phyloP scores from a whole-genome alignment of 2,888 invertebrate species.

The Euclidia mi region DNA sequence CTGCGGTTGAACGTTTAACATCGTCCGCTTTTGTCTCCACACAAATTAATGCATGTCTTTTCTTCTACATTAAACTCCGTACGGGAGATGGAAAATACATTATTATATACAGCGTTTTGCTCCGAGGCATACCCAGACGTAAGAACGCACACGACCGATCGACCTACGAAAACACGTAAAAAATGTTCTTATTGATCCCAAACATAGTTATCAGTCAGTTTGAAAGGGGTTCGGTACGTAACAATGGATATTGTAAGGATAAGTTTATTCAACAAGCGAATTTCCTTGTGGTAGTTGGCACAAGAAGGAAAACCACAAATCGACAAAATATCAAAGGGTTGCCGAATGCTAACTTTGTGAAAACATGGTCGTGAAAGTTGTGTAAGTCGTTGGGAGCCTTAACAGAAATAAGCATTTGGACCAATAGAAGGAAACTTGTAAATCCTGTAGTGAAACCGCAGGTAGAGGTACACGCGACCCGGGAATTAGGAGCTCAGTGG shows the following conservation, averaged over 20 bases:
- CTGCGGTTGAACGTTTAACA: constrained; percentile 73
- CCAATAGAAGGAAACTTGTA: constrained; percentile 85
- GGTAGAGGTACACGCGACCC: constrained; percentile 68
- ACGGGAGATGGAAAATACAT: constrained; percentile 28
- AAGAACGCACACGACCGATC: constrained; percentile 20
- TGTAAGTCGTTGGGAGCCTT: constrained; percentile 65
- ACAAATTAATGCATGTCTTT: constrained; percentile 76
- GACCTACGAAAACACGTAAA: constrained; percentile 37
- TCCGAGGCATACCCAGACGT: constrained; percentile 1
- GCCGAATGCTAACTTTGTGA: constrained; percentile 66
- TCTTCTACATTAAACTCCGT: constrained; percentile 38
- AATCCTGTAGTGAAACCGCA: constrained; percentile 81
- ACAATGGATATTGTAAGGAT: constrained; percentile 53
- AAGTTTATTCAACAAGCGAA: constrained; percentile 58
- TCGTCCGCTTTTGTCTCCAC: constrained; percentile 72
- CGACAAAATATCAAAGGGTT: constrained; percentile 74
- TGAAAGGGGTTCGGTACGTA: constrained; percentile 42
- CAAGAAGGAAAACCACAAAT: constrained; percentile 68
- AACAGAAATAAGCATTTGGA: constrained; percentile 78
- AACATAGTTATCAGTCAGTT: constrained; percentile 52
- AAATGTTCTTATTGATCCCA: constrained; percentile 45
- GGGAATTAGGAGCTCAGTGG: constrained; percentile 64
- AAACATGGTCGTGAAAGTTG: constrained; percentile 70
- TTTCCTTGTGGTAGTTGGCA: constrained; percentile 47
- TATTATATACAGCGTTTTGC: constrained; percentile 18